Evolutionary conservation across 2,888 invertebrate species (phyloP), one percentile per base, ranked within the genome.

Genomic region (Cephus pulcher): DNA sequence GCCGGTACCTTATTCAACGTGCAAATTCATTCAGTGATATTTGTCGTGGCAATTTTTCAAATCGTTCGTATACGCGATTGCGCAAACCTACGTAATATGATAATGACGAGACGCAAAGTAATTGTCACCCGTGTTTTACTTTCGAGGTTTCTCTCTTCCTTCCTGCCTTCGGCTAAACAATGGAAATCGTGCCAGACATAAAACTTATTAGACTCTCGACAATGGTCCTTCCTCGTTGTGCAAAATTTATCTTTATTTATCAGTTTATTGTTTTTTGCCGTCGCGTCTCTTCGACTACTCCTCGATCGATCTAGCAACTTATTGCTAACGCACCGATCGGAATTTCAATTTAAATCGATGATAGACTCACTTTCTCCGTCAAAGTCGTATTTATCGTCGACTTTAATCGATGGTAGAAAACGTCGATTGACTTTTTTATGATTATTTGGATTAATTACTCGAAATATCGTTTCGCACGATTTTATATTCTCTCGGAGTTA

Each of bases 71-170:
- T 37, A 12, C 30, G 33, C 70, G 32, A 34, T 71, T 71, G 34
- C 12, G 71, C 32, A 33, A 71, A 32, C 34, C 33, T 6, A 34
- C 71, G 71, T 33, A 71, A 71, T 71, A 71, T 71, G 71, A 33
- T 71, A 71, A 71, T 71, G 33, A 4, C 71, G 71, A 15, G 11
- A 12, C 71, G 71, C 32, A 23, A 71, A 34, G 71, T 71, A 71
- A 71, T 71, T 71, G 71, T 71, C 71, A 71, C 71, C 71, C 71
- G 15, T 71, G 71, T 71, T 71, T 71, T 71, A 32, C 33, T 71
- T 71, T 71, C 71, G 34, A 71, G 11, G 56, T 9, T 56, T 23
- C 56, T 56, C 56, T 56, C 56, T 56, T 56, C 23, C 56, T 56
- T 56, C 23, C 56, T 56, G 23, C 56, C 56, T 56, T 56, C 23